Evolutionary conservation across 2,888 invertebrate species (phyloP), one percentile per base, ranked within the genome.

Genomic region (Agrotis clavis): DNA sequence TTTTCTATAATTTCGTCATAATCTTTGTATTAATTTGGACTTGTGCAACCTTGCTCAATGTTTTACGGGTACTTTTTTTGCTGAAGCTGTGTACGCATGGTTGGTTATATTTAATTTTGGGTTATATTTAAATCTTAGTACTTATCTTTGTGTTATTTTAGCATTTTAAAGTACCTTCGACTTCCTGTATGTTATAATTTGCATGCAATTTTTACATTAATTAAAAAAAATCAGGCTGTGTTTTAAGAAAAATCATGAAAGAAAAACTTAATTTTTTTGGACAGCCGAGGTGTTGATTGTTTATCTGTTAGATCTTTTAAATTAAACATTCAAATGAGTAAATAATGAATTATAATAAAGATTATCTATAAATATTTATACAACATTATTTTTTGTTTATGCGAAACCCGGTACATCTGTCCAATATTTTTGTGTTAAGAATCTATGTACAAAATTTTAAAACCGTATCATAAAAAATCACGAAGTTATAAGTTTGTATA

Each of bases 1-100:
- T 80, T 79, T 77, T 71, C 5, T 53, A 25, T 45, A 19, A 62
- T 50, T 16, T 62, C 63, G 51, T 74, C 61, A 62, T 67, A n/a
- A 25, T 63, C 25, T 57, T 74, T 21, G 18, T 50, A 54, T 56
- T 56, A 56, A 79, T 57, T 70, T 75, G 25, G 19, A 35, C 14
- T 64, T 63, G 18, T 54, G 25, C 56, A 67, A 65, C 81, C 67
- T 73, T 70, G 77, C 66, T 48, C 11, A 68, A 30, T 53, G 62
- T 30, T 63, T 66, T 66, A 64, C 21, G 30, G 30, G 45, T 65
- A 11, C n/a, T 13, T 41, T 74, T 79, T 70, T 75, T 75, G 51
- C 19, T 19, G 11, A 47, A n/a, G 6, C 13, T 64, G 6, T 19
- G 63, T 16, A 25, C 21, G 61, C 45, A 69, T 64, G 14, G 5